A percentile compares a stretch with the other conserved stretches of the same genome.
phyloP scores from a whole-genome alignment of 2,888 invertebrate species.

The Drosophila neonasuta region DNA sequence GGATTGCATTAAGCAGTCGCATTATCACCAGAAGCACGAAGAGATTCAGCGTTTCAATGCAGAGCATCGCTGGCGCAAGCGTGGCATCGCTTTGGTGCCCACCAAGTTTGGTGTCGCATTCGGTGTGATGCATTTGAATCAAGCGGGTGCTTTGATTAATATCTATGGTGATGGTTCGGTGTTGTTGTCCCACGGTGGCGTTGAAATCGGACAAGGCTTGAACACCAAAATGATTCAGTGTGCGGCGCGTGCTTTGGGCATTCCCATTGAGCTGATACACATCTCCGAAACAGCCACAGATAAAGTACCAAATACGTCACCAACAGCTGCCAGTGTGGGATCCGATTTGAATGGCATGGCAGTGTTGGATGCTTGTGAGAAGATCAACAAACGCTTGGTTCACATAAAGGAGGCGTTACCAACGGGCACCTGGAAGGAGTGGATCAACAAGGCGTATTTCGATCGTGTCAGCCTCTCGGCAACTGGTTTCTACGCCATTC shows the following conservation, averaged over 20 bases:
- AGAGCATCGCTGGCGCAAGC: slow-evolving; percentile 91
- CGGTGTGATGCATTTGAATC: slow-evolving; percentile 89
- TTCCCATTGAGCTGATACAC: slow-evolving; percentile 89
- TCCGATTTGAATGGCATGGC: slow-evolving; percentile 97
- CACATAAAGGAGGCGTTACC: slow-evolving; percentile 90
- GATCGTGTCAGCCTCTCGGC: slow-evolving; percentile 91
- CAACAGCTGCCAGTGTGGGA: slow-evolving; percentile 94
- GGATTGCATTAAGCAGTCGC: slow-evolving; percentile 88
- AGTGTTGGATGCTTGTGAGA: slow-evolving; percentile 91
- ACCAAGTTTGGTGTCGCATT: slow-evolving; percentile 94
- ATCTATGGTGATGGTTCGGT: slow-evolving; percentile 95
- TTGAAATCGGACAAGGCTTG: slow-evolving; percentile 98
- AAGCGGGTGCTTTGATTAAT: slow-evolving; percentile 93
- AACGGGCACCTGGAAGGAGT: slow-evolving; percentile 91
- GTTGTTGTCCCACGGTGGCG: slow-evolving; percentile 94
- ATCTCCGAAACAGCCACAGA: slow-evolving; percentile 93
- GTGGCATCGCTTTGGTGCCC: slow-evolving; percentile 91
- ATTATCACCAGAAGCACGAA: slow-evolving; percentile 84
- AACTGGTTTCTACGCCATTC: slow-evolving; percentile 91
- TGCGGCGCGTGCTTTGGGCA: slow-evolving; percentile 88
- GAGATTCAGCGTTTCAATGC: slow-evolving; percentile 88
- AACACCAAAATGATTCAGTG: slow-evolving; percentile 98
- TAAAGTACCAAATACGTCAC: slow-evolving; percentile 94
- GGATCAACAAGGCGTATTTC: slow-evolving; percentile 90
- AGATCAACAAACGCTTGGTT: slow-evolving; percentile 87